phyloP scores from a whole-genome alignment of 37 sponge, comb jelly and placozoan genomes.

The Bolinopsis microptera region DNA sequence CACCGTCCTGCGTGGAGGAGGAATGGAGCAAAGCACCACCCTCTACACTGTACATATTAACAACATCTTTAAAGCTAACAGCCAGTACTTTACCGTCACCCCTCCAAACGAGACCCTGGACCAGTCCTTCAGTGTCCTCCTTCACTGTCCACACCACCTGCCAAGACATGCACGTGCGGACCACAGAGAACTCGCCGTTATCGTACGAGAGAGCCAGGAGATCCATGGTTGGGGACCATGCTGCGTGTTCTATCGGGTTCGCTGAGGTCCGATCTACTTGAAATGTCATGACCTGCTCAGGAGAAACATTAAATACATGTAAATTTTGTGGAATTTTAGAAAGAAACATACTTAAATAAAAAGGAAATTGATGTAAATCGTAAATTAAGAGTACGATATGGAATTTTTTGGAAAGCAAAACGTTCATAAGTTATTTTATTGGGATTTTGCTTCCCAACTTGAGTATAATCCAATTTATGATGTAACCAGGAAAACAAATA shows the following conservation, averaged over 20 bases:
- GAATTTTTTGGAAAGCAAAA: too few relatives aligned
- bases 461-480: too few relatives aligned
- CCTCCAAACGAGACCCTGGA: slow-evolving; percentile 53
- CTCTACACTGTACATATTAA: slow-evolving; percentile 52
- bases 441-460: too few relatives aligned
- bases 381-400: too few relatives aligned
- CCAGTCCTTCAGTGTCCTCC: slow-evolving; percentile 11
- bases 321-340: too few relatives aligned
- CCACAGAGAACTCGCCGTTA: neutral
- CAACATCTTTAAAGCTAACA: neutral
- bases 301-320: too few relatives aligned
- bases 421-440: too few relatives aligned
- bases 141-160: slow-evolving; percentile 45
- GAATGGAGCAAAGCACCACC: slow-evolving; percentile 45
- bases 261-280: slow-evolving; percentile 55
- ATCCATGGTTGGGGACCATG: slow-evolving; percentile 58
- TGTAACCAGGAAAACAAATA: too few relatives aligned
- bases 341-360: too few relatives aligned
- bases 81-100: slow-evolving; percentile 53
- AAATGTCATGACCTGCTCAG: neutral
- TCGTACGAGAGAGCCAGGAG: slow-evolving; percentile 44
- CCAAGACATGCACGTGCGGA: slow-evolving; percentile 56
- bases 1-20: neutral
- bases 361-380: too few relatives aligned
- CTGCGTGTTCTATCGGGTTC: neutral